Evolutionary conservation across 2,888 invertebrate species (phyloP), one percentile per base, ranked within the genome.

Genomic region (Sisyra terminalis): DNA sequence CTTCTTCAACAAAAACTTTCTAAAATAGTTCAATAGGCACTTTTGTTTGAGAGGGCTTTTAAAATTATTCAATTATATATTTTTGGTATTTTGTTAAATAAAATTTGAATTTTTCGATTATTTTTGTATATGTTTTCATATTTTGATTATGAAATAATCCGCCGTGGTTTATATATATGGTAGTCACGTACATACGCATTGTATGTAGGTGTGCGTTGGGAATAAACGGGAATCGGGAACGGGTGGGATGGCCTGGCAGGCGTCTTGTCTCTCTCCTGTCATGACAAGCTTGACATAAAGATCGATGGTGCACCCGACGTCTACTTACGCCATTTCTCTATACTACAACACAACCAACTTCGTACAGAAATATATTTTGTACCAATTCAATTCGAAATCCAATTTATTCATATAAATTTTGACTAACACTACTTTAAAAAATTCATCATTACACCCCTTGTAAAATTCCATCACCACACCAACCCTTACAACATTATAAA

Each of bases 261-360:
- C 35, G 16, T 15, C 35, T 15, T 13, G 35, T 15, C 35, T 15
- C 35, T 15, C 35, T 35, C n/a, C 14, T 15, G 35, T 35, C 35
- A 35, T 35, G 35, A 35, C 35, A 35, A 35, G 35, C 35, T 35
- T 35, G 35, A 35, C 35, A 35, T 13, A 13, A 15, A 35, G 35
- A 35, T 35, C 35, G 35, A 35, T 35, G 35, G 24, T 35, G 35
- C 35, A 15, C 35, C 35, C 14, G 35, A 35, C 16, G 16, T 35
- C 35, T 35, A 13, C 14, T 15, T 35, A 15, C 35, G 16, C 35
- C 14, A 35, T 15, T 35, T 15, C 16, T 13, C 14, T 35, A 35
- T 11, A 35, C 31, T 11, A n/a, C 24, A 24, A 24, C 24, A 24
- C 24, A 24, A 24, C 24, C 24, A 24, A 24, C 24, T 24, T 24